phyloP scores from a whole-genome alignment of 1,140 invertebrate genomes.

The Dendroctonus ponderosae region DNA sequence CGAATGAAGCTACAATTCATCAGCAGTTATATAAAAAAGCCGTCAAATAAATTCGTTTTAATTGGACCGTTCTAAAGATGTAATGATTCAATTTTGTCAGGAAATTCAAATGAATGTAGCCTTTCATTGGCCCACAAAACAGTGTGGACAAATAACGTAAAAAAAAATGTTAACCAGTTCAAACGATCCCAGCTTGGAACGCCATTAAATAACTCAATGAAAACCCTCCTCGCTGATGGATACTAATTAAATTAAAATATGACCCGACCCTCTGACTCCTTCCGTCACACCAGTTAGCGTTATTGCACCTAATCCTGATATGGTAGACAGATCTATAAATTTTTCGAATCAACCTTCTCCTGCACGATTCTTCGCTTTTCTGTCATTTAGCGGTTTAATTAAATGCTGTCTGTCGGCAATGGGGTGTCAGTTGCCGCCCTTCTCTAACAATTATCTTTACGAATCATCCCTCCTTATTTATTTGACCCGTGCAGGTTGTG shows the following conservation, averaged over 20 bases:
- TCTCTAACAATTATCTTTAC: not conserved
- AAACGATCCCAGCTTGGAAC: too few relatives aligned
- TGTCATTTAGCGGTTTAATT: slow-evolving; percentile 26
- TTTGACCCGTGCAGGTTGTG: too few relatives aligned
- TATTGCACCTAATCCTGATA: slow-evolving; percentile 21
- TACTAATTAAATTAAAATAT: slow-evolving; percentile 20
- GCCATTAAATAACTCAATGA: not conserved
- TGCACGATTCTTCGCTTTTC: slow-evolving; percentile 11
- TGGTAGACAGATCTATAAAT: slow-evolving; percentile 19
- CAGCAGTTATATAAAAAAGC: too few relatives aligned
- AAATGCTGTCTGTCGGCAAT: slow-evolving; percentile 6
- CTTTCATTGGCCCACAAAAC: too few relatives aligned
- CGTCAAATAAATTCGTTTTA: too few relatives aligned
- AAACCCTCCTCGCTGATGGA: not conserved
- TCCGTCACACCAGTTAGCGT: slow-evolving; percentile 21
- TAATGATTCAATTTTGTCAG: too few relatives aligned
- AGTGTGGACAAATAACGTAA: too few relatives aligned
- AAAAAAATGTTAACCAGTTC: too few relatives aligned
- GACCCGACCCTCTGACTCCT: slow-evolving; percentile 1
- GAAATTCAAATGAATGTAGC: too few relatives aligned
- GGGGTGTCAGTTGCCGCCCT: slow-evolving; percentile 40
- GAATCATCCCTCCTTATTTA: not conserved
- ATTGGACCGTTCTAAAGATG: too few relatives aligned
- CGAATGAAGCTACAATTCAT: too few relatives aligned
- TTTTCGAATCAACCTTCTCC: slow-evolving; percentile 21